Base-by-base conservation (phyloP, 2,888 invertebrate genomes). In the Biston stratarius region DNA sequence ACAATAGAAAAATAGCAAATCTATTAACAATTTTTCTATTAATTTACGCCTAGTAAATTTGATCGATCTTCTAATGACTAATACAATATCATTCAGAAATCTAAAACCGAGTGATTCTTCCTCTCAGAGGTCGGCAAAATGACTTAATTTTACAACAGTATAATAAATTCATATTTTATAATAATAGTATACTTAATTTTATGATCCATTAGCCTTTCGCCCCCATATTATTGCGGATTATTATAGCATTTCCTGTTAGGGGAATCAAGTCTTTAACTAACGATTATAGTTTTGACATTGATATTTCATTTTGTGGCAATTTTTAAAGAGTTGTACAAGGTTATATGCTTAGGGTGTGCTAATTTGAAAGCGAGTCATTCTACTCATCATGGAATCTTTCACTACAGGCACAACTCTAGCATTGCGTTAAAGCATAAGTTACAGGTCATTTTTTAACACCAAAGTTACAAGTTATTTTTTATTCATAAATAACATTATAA, bases 151-250 rank as follows among this genome's bases (percentile, higher is more conserved):
- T 57, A 57, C 57, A 44, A 44, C 44, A 11, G 14, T 6, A 36
- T 14, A 11, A 57, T 57, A 57, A 36, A 45, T 44, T 44, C n/a
- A 47, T 57, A 34, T 8, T 14, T 9, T n/a, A 55, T 44, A 7
- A 42, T 40, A 8, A 15, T 24, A 42, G 42, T 42, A 42, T 12
- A 12, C 24, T 33, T n/a, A 14, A 1, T 0, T 57, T 45, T 57
- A 45, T 57, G 42, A 44, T 33, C 55, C 55, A 55, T 55, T 55
- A 55, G 45, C 14, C 34, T 14, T 34, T n/a, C 57, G 57, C 57
- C 57, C 45, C 57, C 57, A 45, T 45, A 5, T 15, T 1, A 9
- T 55, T 44, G 15, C 12, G 42, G 55, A 55, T 55, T 55, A 55
- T 55, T 55, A 42, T 55, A 55, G 24, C 55, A 55, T 40, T 55